phyloP scores from a whole-genome alignment of 2,888 invertebrate species.

The Temnothorax rugatulus region DNA sequence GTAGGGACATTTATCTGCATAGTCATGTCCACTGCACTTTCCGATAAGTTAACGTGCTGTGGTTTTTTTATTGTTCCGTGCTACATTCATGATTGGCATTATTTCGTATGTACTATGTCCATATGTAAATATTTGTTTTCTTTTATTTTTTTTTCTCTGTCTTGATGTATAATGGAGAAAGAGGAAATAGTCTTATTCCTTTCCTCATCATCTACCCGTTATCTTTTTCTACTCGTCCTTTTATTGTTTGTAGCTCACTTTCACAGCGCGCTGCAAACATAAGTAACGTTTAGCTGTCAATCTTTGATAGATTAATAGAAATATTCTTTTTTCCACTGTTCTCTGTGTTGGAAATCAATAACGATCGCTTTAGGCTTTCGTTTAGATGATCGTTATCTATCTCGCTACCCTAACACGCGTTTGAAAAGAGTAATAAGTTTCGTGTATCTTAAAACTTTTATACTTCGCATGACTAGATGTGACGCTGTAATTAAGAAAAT shows the following conservation, averaged over 20 bases:
- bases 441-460: neutral
- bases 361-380: neutral
- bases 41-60: neutral
- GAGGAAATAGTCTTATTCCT: neutral
- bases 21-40: too few species aligned
- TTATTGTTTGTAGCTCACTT: neutral
- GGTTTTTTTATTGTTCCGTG: neutral
- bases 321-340: neutral
- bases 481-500: constrained; percentile 43
- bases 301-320: neutral
- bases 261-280: neutral
- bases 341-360: constrained; percentile 8
- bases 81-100: neutral
- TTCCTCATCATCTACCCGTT: neutral
- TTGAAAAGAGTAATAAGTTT: neutral
- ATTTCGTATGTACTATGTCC: neutral
- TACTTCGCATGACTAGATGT: constrained; percentile 16
- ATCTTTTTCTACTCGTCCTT: neutral
- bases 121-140: neutral
- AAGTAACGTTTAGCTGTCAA: neutral
- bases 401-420: neutral
- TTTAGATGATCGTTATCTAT: constrained; percentile 11
- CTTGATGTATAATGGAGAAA: neutral
- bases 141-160: neutral
- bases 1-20: too few species aligned